These are phyloP conservation scores for Alloscopus bannaensis DNA, from an alignment of 2,888 invertebrate genomes.

Conservation along the genomic window DNA sequence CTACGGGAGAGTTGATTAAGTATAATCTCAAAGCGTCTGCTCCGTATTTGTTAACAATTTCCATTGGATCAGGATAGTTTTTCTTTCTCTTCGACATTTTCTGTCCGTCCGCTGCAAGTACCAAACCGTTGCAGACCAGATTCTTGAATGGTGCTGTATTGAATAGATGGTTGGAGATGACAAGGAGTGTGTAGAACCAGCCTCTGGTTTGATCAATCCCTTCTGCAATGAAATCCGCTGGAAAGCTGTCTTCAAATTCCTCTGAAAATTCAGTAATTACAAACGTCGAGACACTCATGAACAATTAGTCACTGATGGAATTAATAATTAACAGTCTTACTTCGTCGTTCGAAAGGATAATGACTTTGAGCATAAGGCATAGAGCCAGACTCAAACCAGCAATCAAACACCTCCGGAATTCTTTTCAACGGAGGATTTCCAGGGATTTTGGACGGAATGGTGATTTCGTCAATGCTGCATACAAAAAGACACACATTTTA, in stretches of 20 bases:
- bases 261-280: slow-evolving; percentile 76
- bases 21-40: slow-evolving; percentile 98
- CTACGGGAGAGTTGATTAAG: slow-evolving; percentile 98
- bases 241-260: slow-evolving; percentile 92
- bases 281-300: neutral
- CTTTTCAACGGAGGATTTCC: slow-evolving; percentile 90
- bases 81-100: slow-evolving; percentile 99
- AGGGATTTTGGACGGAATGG: slow-evolving; percentile 90
- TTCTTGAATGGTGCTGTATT: slow-evolving; percentile 98
- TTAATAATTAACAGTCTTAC: too few relatives aligned
- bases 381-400: slow-evolving; percentile 99
- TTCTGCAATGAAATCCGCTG: slow-evolving; percentile 99
- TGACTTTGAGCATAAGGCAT: slow-evolving; percentile 99
- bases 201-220: slow-evolving; percentile 98
- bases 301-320: too few relatives aligned
- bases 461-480: slow-evolving; percentile 83
- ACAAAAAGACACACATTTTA: too few relatives aligned
- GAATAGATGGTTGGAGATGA: slow-evolving; percentile 96
- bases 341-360: slow-evolving; percentile 94
- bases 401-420: slow-evolving; percentile 97
- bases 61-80: slow-evolving; percentile 98
- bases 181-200: slow-evolving; percentile 99
- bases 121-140: slow-evolving; percentile 95
- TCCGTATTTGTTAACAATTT: slow-evolving; percentile 91
- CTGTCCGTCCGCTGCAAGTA: slow-evolving; percentile 97